Evolutionary conservation across 2,797 vertebrate species (phyloP), one percentile per base, ranked within the genome.

Genomic region (Ctenosaura bakeri): DNA sequence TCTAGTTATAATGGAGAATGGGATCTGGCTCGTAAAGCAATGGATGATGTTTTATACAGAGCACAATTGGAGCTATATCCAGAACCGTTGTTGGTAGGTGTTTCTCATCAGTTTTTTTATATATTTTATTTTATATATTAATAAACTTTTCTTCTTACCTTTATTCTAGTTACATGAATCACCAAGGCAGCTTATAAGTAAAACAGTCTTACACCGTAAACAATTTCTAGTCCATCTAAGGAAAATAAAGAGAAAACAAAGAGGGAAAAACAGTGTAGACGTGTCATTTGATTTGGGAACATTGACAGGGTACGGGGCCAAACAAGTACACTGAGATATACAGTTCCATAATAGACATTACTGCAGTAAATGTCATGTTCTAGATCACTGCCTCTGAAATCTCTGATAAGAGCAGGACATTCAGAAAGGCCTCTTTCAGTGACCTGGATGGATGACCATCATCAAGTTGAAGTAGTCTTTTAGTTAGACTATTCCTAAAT

Each of bases 1-100:
- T 14, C n/a, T 94, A 99, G 99, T 97, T 99, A 98, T 94, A 99
- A 99, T 88, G 99, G 99, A 91, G 99, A 99, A 94, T 98, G 98
- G 94, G 99, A 99, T 91, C 93, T 98, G 92, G 99, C 98, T 95
- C 98, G 98, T 93, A 99, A 98, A 98, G 98, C 99, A 42, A 96
- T 99, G 97, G 99, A 99, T 95, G 99, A 99, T 2, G 96, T 99
- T 95, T 96, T 99, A 88, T 99, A 99, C 91, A 98, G 99, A 96
- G 98, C 99, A 76, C 98, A 99, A 96, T 96, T 99, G 86, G 99
- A 99, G 87, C 96, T 99, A 82, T 99, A 98, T 95, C 99, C 99
- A 88, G 99, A 99, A 95, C 98, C 99, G 92, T 96, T 99, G n/a
- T 96, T 99, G 98, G 99, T 99, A 97, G 86, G 98, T 98, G 20